Evolutionary conservation across 2,888 invertebrate genomes (phyloP).

Genomic region (Rhamphomyia laevipes): DNA sequence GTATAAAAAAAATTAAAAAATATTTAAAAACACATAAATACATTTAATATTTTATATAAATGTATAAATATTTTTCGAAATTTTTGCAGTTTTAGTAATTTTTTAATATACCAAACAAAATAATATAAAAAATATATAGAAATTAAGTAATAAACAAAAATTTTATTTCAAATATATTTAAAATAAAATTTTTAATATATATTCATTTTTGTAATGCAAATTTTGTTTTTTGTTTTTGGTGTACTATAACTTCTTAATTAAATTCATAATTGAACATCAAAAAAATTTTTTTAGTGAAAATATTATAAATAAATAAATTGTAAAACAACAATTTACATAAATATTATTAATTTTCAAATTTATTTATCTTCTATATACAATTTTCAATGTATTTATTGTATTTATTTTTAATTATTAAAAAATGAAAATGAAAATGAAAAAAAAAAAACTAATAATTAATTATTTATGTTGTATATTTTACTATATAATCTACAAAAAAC

Average conservation of each 20-base stretch:
- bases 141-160: not conserved
- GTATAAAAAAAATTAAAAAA: not conserved
- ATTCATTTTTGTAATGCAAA: not conserved
- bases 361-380: too few relatives aligned
- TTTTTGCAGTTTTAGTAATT: slow-evolving; percentile 17
- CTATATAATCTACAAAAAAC: not conserved
- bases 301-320: too few relatives aligned
- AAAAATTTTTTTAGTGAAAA: too few relatives aligned
- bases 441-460: not conserved
- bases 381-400: not conserved
- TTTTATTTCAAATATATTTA: not conserved
- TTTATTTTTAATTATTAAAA: not conserved
- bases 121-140: slow-evolving; percentile 3
- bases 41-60: not conserved
- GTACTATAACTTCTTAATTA: too few relatives aligned
- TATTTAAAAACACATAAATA: not conserved
- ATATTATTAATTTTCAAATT: too few relatives aligned
- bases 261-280: too few relatives aligned
- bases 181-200: not conserved
- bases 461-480: slow-evolving; percentile 3
- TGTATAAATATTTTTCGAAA: slow-evolving; percentile 18
- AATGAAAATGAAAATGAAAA: not conserved
- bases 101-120: slow-evolving; percentile 7
- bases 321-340: too few relatives aligned
- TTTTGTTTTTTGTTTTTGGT: not conserved